These are phyloP conservation scores for Onchidella celtica DNA, from an alignment of 2,888 invertebrate genomes.

Conservation along the genomic window DNA sequence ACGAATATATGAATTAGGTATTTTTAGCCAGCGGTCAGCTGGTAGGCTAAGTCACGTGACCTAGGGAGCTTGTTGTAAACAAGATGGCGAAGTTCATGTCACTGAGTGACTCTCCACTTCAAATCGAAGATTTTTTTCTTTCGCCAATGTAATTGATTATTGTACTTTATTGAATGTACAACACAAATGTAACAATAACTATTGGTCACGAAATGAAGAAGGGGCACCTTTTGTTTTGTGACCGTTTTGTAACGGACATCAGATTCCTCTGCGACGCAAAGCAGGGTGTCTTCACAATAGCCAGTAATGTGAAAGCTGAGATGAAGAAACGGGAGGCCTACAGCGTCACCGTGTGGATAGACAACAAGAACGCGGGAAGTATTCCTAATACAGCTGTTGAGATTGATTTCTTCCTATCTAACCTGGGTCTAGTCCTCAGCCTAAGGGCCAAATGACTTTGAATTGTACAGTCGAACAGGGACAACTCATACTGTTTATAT, in stretches of 20 bases:
- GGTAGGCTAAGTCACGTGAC: neutral
- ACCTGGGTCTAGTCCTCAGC: too few relatives aligned
- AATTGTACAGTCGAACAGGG: too few relatives aligned
- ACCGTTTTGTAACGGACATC: neutral
- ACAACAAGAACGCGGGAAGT: neutral
- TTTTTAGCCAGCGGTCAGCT: neutral
- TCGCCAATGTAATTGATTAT: neutral
- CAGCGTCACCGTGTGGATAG: neutral
- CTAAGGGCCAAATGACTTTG: too few relatives aligned
- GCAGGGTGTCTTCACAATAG: neutral
- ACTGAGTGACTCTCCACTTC: neutral
- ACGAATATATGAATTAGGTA: too few relatives aligned
- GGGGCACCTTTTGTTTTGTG: neutral
- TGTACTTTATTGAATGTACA: neutral
- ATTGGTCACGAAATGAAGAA: neutral
- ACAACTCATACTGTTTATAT: too few relatives aligned
- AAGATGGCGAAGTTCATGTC: neutral
- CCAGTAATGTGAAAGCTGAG: neutral
- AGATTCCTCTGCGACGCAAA: neutral
- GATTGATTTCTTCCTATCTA: too few relatives aligned
- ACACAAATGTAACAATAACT: neutral
- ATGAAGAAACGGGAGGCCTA: neutral
- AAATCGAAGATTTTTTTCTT: neutral
- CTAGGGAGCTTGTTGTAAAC: neutral
- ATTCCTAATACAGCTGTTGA: too few relatives aligned